Percentiles rank a stretch among this genome's conserved stretches.
phyloP scores from a whole-genome alignment of 2,797 vertebrate genomes.

The Notamacropus eugenii region DNA sequence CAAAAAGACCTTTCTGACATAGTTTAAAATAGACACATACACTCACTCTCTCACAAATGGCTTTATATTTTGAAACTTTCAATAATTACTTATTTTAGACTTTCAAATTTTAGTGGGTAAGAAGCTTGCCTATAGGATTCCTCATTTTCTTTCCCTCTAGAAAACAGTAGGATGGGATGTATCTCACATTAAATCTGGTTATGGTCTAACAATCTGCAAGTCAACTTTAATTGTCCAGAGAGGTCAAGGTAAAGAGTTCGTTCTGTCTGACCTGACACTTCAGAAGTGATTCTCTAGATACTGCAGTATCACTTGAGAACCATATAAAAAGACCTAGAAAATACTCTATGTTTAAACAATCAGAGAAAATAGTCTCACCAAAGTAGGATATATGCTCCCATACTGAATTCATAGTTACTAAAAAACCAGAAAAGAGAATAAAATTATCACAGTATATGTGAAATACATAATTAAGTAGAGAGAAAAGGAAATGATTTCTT shows the following conservation, averaged over 20 bases:
- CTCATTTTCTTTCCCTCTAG: neutral
- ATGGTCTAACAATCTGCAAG: neutral
- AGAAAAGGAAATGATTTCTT: neutral
- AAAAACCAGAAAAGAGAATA: neutral
- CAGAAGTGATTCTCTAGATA: neutral
- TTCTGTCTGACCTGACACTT: neutral
- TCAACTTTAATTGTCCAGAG: neutral
- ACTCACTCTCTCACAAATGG: neutral
- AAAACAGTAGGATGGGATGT: neutral
- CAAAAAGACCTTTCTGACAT: neutral
- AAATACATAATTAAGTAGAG: neutral
- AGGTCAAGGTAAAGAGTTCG: neutral
- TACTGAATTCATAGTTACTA: neutral
- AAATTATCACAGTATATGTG: neutral
- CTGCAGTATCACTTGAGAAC: neutral
- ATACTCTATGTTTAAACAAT: neutral
- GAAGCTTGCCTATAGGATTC: neutral
- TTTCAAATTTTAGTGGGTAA: neutral
- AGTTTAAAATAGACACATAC: neutral
- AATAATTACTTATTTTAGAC: neutral
- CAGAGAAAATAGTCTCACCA: neutral
- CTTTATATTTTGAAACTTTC: neutral
- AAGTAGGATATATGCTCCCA: neutral
- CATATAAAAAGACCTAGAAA: neutral
- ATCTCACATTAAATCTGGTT: neutral